These are phyloP conservation scores for Mustela nigripes DNA, from an alignment of 2,113 vertebrate species.

Conservation along the genomic window DNA sequence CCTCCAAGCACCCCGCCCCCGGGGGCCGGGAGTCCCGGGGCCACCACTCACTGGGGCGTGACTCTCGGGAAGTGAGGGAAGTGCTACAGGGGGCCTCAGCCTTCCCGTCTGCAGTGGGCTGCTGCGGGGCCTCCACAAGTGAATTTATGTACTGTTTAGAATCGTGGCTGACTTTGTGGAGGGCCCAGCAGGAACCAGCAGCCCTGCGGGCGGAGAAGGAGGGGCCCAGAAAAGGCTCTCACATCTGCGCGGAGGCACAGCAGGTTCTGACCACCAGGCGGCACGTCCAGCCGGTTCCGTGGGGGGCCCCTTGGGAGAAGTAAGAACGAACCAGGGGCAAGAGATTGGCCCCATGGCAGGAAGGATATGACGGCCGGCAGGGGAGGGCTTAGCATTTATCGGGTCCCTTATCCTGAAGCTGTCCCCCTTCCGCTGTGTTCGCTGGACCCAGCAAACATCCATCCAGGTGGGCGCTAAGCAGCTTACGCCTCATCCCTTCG, in stretches of 20 bases:
- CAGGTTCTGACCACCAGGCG: neutral
- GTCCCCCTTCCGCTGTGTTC: neutral
- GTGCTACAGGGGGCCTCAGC: neutral
- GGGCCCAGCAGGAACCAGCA: neutral
- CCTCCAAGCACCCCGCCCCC: neutral
- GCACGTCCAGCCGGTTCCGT: neutral
- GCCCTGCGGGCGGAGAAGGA: neutral
- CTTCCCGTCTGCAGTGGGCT: neutral
- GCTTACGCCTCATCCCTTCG: fast-evolving
- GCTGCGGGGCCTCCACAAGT: neutral
- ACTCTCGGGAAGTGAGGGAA: neutral
- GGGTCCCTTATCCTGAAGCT: neutral
- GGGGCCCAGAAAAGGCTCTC: neutral
- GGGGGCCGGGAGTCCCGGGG: neutral
- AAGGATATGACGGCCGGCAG: neutral
- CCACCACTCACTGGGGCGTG: neutral
- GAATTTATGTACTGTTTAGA: neutral
- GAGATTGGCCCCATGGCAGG: fast-evolving
- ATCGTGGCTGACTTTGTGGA: neutral
- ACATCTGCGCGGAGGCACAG: fast-evolving
- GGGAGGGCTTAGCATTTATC: fast-evolving
- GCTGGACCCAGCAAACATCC: neutral
- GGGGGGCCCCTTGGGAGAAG: neutral
- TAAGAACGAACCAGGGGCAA: neutral
- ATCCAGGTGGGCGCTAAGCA: neutral